Percentiles rank a stretch among this genome's conserved stretches.
Evolutionary conservation across 2,888 invertebrate species (phyloP).

Genomic region (Ctenicera cuprea): DNA sequence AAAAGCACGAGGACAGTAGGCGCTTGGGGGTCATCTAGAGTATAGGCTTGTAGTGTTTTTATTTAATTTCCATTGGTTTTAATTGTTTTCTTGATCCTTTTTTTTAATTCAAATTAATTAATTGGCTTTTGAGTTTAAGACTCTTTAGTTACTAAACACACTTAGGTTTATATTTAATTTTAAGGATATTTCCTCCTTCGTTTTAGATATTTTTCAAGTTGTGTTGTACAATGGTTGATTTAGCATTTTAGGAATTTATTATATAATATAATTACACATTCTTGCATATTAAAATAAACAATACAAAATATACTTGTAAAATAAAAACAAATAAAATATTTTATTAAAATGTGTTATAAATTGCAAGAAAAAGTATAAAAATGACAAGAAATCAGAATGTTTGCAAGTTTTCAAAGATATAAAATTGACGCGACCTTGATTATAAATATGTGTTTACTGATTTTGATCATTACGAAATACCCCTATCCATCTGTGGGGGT

Average conservation of each 20-base stretch:
- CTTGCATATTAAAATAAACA: neutral
- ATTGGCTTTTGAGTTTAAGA: constrained; percentile 1
- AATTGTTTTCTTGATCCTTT: constrained; percentile 17
- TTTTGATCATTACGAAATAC: no score
- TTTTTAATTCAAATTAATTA: neutral
- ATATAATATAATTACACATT: neutral
- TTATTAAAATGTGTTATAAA: neutral
- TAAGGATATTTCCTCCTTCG: neutral
- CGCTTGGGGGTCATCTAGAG: no score
- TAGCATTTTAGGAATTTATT: constrained; percentile 3
- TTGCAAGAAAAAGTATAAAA: neutral
- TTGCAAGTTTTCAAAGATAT: neutral
- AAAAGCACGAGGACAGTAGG: no score
- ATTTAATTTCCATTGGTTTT: constrained; percentile 8
- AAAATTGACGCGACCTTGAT: no score
- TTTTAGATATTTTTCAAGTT: neutral
- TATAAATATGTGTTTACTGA: no score
- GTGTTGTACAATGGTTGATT: constrained; percentile 1
- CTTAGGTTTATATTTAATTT: neutral
- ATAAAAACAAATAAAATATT: neutral
- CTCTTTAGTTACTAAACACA: neutral
- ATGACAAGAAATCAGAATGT: constrained; percentile 2
- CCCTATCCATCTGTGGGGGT: no score
- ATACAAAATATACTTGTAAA: constrained; percentile 3
- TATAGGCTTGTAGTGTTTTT: constrained; percentile 13